phyloP scores from a whole-genome alignment of 2,888 invertebrate genomes.

The Eupithecia exiguata region DNA sequence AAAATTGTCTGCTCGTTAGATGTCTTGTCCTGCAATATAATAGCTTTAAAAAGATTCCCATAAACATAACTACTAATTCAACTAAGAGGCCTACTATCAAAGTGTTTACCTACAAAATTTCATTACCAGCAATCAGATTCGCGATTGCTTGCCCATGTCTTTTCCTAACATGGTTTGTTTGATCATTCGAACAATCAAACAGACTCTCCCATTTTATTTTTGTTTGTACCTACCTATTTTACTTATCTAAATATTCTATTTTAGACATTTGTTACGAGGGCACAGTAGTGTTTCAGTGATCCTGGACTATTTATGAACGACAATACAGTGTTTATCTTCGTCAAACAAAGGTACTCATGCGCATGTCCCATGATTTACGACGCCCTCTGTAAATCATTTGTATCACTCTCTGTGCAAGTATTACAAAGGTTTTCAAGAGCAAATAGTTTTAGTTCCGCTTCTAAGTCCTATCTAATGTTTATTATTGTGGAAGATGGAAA shows the following conservation, averaged over 20 bases:
- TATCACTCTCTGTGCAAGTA: constrained; percentile 31
- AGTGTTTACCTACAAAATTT: too few species aligned
- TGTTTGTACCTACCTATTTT: neutral
- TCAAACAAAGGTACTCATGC: constrained; percentile 50
- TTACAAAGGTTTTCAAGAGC: constrained; percentile 36
- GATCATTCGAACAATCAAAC: neutral
- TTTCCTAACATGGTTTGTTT: neutral
- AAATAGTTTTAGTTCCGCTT: constrained; percentile 16
- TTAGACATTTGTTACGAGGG: constrained; percentile 46
- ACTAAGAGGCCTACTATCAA: neutral
- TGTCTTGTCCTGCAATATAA: neutral
- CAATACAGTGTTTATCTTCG: constrained; percentile 52
- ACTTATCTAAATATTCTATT: neutral
- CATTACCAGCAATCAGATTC: neutral
- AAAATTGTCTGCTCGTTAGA: too few species aligned
- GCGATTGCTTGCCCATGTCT: neutral
- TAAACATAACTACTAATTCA: neutral
- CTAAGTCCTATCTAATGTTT: neutral
- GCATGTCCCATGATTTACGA: constrained; percentile 51
- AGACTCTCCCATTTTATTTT: neutral
- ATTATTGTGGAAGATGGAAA: neutral
- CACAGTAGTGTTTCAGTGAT: constrained; percentile 45
- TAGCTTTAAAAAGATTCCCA: too few species aligned
- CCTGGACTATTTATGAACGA: constrained; percentile 51
- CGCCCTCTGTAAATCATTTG: constrained; percentile 41